Base-by-base conservation (phyloP, 1,140 invertebrate species). In the Geopemphigus sp. region DNA sequence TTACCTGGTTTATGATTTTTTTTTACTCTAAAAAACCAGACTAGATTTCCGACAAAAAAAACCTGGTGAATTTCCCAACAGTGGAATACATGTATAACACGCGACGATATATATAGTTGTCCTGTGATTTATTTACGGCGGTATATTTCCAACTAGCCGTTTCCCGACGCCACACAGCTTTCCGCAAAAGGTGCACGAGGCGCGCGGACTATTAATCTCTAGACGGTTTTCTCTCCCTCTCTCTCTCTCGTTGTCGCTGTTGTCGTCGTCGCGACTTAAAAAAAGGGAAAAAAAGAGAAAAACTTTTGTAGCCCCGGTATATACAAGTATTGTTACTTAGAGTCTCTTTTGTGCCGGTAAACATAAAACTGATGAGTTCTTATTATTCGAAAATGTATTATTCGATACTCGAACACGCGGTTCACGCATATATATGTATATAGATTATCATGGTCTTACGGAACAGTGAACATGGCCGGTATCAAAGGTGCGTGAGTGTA, bases 341-440 rank as follows among this genome's bases (percentile, higher is more conserved):
- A 57, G 53, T 59, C 54, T 76, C 72, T 76, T 72, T 72, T 72
- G 68, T 72, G 3, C 3, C 32, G 66, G 66, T 50, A 68, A 68
- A 72, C 68, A 54, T 29, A 72, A 72, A 72, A 72, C 68, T 78
- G 74, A 78, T 78, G 74, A 47, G 74, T 61, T 78, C 54, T 78
- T 78, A 78, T 78, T 78, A 78, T 78, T 78, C 54, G 54, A 45
- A 59, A 59, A 59, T 50, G 56, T 39, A 39, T 39, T 39, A 39
- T 78, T 78, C 56, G 39, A 63, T 63, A 63, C 57, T 47, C 15
- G 57, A 78, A 61, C 47, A 50, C 22, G 17, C 22, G 17, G 14
- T 29, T 47, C 73, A 4, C 32, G 32, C 32, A 39, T 39, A 39
- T 8, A 39, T 8, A 39, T 8, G 32, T 39, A 39, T 57, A 15